A percentile compares a stretch with the other conserved stretches of the same genome.
Evolutionary conservation across 2,888 invertebrate species (phyloP).

Genomic region (Brenthis daphne): DNA sequence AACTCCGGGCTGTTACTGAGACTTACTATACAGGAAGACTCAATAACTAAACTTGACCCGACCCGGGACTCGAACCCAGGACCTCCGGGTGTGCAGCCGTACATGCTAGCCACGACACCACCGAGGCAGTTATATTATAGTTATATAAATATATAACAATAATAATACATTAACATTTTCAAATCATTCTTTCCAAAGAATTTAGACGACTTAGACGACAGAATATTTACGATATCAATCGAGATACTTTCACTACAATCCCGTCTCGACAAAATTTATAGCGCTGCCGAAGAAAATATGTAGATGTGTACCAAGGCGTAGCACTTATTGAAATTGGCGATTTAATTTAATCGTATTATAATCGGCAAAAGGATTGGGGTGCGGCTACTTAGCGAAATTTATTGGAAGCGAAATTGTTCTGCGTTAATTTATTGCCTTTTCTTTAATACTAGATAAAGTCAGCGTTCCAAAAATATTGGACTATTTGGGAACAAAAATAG

Average conservation of each 20-base stretch:
- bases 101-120: too few species aligned
- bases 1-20: too few species aligned
- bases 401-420: conserved; percentile 38
- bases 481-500: conserved; percentile 23
- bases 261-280: conserved; percentile 59
- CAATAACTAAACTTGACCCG: too few species aligned
- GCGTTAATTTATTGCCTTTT: conserved; percentile 34
- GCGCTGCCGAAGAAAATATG: conserved; percentile 69
- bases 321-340: conserved; percentile 80
- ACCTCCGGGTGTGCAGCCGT: too few species aligned
- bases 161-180: not conserved
- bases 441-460: conserved; percentile 28
- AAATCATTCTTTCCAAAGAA: conserved; percentile 13
- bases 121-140: too few species aligned
- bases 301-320: conserved; percentile 67
- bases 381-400: conserved; percentile 36
- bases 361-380: conserved; percentile 47
- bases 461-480: conserved; percentile 15
- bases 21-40: too few species aligned
- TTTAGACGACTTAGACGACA: conserved; percentile 16
- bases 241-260: conserved; percentile 50
- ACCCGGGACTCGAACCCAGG: too few species aligned
- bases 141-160: too few species aligned
- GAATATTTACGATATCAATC: conserved; percentile 69
- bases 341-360: conserved; percentile 71